Base-by-base conservation (phyloP, 1,140 invertebrate genomes). In the Drosophila saltans region DNA sequence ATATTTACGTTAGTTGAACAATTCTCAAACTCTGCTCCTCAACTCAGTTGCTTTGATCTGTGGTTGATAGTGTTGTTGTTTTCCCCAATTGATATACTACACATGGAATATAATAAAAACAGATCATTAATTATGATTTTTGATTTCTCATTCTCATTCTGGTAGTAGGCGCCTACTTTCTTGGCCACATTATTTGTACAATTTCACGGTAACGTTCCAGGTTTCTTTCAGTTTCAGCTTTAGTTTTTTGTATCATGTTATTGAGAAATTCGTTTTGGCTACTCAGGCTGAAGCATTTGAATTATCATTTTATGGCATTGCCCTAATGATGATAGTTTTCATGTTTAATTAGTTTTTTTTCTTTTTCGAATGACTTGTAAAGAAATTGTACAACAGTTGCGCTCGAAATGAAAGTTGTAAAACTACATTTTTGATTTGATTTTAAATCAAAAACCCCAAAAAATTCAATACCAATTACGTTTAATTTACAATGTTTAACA, bases 171-270 rank as follows among this genome's bases (percentile, higher is more conserved):
- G 83, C 83, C 83, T 80, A 83, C 84, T 88, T 88, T 88, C 84
- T 80, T 83, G 80, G 60, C 71, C n/a, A 71, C 69, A 81, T 78
- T 89, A 89, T 88, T 89, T 89, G 84, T 84, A 78, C 75, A 88
- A 88, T 88, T 88, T 88, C 85, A 88, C 85, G 84, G 84, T 86
- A 59, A 69, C 57, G 55, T 72, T 69, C 0, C 55, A 72, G 72
- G 67, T 69, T 75, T 82, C 45, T 52, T 3, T 52, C 45, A 36
- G 33, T 36, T 36, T 6, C 33, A 36, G 6, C 33, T 7, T 36
- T 36, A 36, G 33, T 36, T 40, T 11, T 40, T 39, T 65, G 67
- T 69, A 55, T 69, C 45, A 39, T 75, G 83, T 86, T 79, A 77
- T 69, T 62, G 8, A 56, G 48, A 66, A 78, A 88, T 86, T 83